Conservation (phyloP, 2,113 vertebrate species). For the Neolamprologus sp. region DNA sequence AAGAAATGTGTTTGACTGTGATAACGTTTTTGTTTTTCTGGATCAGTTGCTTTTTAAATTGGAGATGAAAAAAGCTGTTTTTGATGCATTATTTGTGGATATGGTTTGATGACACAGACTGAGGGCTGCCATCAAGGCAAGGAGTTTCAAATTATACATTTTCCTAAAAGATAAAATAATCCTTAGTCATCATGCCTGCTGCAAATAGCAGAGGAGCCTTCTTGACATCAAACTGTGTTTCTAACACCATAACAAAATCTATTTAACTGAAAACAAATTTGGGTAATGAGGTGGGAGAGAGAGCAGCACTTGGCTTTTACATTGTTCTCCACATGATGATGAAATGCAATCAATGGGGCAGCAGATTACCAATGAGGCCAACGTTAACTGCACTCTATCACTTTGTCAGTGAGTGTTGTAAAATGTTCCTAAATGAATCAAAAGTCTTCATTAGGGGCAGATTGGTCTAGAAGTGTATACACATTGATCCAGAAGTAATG, state of each 20-base stretch:
- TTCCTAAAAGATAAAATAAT: not conserved
- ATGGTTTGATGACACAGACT: not conserved
- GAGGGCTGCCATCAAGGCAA: not conserved
- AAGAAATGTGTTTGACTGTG: constrained; percentile 18
- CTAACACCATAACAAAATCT: not conserved
- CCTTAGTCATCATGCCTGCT: not conserved
- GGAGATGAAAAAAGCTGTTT: not conserved
- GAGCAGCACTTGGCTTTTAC: not conserved
- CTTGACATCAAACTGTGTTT: not conserved
- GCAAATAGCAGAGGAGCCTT: not conserved
- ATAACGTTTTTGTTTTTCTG: constrained; percentile 19
- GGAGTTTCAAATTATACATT: not conserved
- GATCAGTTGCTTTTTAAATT: not conserved
- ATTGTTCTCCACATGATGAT: constrained; percentile 18
- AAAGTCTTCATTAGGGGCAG: constrained; percentile 44
- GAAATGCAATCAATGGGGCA: constrained; percentile 34
- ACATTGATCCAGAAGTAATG: constrained; percentile 37
- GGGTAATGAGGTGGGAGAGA: constrained; percentile 43
- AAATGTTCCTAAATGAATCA: constrained; percentile 41
- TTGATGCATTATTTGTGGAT: not conserved
- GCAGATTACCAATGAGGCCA: constrained; percentile 12
- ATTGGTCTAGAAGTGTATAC: constrained; percentile 22
- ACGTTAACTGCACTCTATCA: constrained; percentile 21
- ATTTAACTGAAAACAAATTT: constrained; percentile 37
- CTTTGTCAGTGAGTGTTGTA: not conserved